These are phyloP conservation scores for Eupelmus urozonus DNA, from an alignment of 2,888 invertebrate genomes.

Conservation along the genomic window DNA sequence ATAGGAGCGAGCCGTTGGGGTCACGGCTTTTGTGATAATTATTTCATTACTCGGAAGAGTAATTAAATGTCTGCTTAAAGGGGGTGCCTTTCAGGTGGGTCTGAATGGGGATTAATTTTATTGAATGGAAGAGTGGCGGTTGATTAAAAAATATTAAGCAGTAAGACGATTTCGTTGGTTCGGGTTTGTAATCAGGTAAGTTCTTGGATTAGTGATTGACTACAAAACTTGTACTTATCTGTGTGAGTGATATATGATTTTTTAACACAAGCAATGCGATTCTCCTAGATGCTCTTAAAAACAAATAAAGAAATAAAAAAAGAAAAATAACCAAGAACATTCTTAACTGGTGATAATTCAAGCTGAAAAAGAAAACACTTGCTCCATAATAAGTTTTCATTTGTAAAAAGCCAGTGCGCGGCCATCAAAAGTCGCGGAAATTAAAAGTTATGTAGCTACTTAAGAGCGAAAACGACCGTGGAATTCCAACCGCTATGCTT, in stretches of 20 bases:
- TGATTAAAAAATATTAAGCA: no score
- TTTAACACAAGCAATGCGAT: background rate
- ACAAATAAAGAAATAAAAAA: no score
- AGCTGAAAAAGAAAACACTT: conserved; percentile 18
- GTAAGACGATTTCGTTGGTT: no score
- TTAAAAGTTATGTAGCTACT: conserved; percentile 47
- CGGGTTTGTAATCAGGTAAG: no score
- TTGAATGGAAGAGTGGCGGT: no score
- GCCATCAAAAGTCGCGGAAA: conserved; percentile 21
- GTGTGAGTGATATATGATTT: no score
- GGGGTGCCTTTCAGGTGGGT: no score
- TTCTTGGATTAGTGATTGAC: no score
- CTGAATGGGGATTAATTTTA: no score
- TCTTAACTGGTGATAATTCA: background rate
- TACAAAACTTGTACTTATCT: no score
- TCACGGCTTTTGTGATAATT: conserved; percentile 1
- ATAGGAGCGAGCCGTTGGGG: background rate
- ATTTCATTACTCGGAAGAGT: conserved; percentile 3
- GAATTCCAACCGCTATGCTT: conserved; percentile 1
- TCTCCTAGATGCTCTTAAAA: background rate
- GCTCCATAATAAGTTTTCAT: conserved; percentile 29
- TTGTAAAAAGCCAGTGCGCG: conserved; percentile 17
- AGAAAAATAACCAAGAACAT: no score
- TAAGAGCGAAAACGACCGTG: conserved; percentile 22
- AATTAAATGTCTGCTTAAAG: no score